Base-by-base conservation (phyloP, 2,888 invertebrate genomes). In the Agrotis ipsilon region DNA sequence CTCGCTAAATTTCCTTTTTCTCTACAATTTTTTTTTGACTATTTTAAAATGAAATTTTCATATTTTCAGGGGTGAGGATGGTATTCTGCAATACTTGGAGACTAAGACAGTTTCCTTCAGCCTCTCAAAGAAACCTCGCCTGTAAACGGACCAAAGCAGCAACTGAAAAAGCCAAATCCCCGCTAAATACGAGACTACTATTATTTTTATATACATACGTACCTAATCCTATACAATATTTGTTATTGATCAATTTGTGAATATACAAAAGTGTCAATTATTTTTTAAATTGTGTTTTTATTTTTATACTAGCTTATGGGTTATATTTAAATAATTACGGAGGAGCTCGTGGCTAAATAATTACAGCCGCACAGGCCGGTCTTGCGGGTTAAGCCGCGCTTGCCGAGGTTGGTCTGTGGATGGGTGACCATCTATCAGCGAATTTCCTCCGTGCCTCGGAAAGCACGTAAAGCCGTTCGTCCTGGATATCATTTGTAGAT, bases 51-150 rank as follows among this genome's bases (percentile, higher is more conserved):
- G 3, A 19, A 11, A 4, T n/a, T 55, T 19, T 68, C 14, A 48
- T 9, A 39, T 68, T 96, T 96, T 45, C 93, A 98, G 98, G 89
- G 98, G 98, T 66, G 97, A 97, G 87, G 98, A 98, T 78, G 97
- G 98, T 6, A 94, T 98, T 82, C 96, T 97, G 77, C 97, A 97
- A 88, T 98, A 98, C 90, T 92, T 98, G 86, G 98, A 98, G 90
- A 97, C 97, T 51, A 98, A 98, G 94, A 98, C 98, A 43, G 97
- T 98, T 52, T 97, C 97, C 13, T 97, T 98, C 79, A 92, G 97
- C 97, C 84, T 98, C 94, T 87, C 97, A 93, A 96, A 95, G 87
- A 92, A 93, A 75, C 94, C 94, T 3, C 72, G 81, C 70, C 77
- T 94, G 43, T 94, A 91, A 93, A 78, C 43, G 5, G 16, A 39